Percentiles rank a stretch among this genome's conserved stretches.
These are phyloP conservation scores for Nephotettix cincticeps DNA, from an alignment of 1,140 invertebrate genomes.

Conservation along the genomic window DNA sequence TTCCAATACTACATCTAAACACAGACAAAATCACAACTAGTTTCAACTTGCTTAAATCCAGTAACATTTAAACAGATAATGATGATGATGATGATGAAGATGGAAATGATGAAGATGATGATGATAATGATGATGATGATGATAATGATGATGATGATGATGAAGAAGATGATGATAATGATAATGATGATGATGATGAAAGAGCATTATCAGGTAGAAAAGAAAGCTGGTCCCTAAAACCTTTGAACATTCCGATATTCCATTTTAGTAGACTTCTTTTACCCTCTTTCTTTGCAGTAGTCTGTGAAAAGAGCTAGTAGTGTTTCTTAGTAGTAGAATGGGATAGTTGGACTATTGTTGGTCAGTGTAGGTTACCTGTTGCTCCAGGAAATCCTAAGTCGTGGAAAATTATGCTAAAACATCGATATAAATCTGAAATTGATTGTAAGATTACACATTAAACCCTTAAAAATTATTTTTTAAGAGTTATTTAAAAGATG, in stretches of 20 bases:
- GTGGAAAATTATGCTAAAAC: no score
- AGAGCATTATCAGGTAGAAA: slow-evolving; percentile 17
- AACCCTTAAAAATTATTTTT: no score
- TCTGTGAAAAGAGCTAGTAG: slow-evolving; percentile 8
- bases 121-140: slow-evolving; percentile 47
- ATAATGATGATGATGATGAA: slow-evolving; percentile 49
- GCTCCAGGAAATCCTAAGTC: no score
- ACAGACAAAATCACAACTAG: no score
- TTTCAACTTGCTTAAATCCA: slow-evolving; percentile 33
- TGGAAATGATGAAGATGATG: slow-evolving; percentile 48
- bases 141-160: slow-evolving; percentile 46
- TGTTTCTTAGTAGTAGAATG: no score
- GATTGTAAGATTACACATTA: no score
- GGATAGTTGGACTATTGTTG: no score
- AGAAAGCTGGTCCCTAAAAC: neutral
- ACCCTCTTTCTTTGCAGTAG: neutral
- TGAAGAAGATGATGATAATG: slow-evolving; percentile 47
- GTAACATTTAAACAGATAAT: slow-evolving; percentile 50
- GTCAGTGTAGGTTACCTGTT: no score
- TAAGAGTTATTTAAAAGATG: no score
- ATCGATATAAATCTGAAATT: no score
- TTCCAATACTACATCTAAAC: no score
- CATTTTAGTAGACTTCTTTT: neutral
- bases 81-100: slow-evolving; percentile 55
- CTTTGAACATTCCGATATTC: neutral